Conservation (phyloP, 2,888 invertebrate species). For the Drosophila planitibia region DNA sequence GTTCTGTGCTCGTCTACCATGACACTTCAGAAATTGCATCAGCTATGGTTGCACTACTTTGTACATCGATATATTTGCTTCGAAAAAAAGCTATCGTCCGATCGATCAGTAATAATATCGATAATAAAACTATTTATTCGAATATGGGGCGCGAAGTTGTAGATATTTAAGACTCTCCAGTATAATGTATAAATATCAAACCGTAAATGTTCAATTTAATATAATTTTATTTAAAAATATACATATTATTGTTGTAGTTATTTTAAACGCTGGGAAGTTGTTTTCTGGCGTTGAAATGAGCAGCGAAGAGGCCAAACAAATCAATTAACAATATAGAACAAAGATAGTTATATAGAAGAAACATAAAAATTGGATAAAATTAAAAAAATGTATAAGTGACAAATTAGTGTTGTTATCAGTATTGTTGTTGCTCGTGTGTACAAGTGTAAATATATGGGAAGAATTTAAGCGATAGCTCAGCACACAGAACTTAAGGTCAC, state of each 20-base stretch:
- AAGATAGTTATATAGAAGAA: constrained; percentile 50
- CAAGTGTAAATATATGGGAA: constrained; percentile 13
- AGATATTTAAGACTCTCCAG: neutral
- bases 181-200: neutral
- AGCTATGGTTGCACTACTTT: neutral
- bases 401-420: constrained; percentile 36
- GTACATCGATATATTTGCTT: neutral
- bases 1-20: neutral
- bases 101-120: neutral
- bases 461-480: constrained; percentile 29
- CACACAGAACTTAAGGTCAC: constrained; percentile 32
- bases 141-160: constrained; percentile 6
- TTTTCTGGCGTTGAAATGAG: constrained; percentile 30
- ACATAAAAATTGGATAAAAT: constrained; percentile 57
- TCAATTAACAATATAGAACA: constrained; percentile 70
- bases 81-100: neutral
- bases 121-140: constrained; percentile 1
- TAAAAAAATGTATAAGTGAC: constrained; percentile 41
- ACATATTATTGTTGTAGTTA: constrained; percentile 65
- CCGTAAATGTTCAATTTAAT: constrained; percentile 16
- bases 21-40: neutral
- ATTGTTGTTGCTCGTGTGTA: constrained; percentile 20
- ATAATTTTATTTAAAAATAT: constrained; percentile 70
- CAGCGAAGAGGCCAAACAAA: constrained; percentile 56
- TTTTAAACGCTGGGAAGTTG: constrained; percentile 65